Conservation (phyloP, 2,113 vertebrate species). For the Plectropomus leopardus region DNA sequence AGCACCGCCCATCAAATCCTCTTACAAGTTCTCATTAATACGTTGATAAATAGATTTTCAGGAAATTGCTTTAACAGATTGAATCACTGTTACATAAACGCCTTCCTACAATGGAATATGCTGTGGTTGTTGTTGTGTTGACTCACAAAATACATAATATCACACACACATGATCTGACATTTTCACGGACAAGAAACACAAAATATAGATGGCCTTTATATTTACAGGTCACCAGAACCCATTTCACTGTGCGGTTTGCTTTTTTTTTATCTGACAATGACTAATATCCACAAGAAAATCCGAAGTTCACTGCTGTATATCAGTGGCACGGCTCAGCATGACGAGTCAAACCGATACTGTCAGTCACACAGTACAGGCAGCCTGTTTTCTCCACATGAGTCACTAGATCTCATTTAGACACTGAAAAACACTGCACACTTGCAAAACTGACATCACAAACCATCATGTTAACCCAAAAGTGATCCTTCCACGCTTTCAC, state of each 20-base stretch:
- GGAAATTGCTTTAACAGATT: not conserved
- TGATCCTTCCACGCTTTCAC: not conserved
- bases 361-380: slow-evolving; percentile 67
- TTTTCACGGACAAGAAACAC: slow-evolving; percentile 34
- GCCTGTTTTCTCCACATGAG: slow-evolving; percentile 79
- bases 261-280: slow-evolving; percentile 44
- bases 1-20: not conserved
- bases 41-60: not conserved
- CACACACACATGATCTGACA: slow-evolving; percentile 16
- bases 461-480: slow-evolving; percentile 31
- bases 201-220: slow-evolving; percentile 38
- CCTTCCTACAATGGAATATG: not conserved
- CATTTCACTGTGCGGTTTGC: slow-evolving; percentile 34
- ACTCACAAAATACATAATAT: slow-evolving; percentile 32
- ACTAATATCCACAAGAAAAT: slow-evolving; percentile 60
- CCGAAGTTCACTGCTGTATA: slow-evolving; percentile 48
- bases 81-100: not conserved
- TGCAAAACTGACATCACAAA: slow-evolving; percentile 64
- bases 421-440: slow-evolving; percentile 58
- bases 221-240: slow-evolving; percentile 42
- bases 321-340: slow-evolving; percentile 44
- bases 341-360: slow-evolving; percentile 76
- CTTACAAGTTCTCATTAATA: not conserved
- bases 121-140: slow-evolving; percentile 25
- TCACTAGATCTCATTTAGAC: slow-evolving; percentile 79